Evolutionary conservation across 2,888 invertebrate genomes (phyloP), one percentile per base, ranked within the genome.

Genomic region (Drosophila cognata): DNA sequence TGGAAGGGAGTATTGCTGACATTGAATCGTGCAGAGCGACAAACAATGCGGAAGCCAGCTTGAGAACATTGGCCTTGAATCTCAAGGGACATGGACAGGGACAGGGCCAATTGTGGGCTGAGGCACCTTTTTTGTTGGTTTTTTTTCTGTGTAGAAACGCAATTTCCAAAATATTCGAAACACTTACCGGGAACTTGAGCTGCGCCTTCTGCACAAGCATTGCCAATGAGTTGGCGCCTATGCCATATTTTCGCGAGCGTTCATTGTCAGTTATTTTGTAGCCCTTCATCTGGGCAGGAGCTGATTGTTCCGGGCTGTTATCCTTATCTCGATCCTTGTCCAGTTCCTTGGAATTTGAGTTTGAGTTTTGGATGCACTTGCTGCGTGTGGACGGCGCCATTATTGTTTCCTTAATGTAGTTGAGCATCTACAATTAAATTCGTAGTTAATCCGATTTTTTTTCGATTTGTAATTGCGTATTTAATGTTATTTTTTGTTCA

Each of bases 231-330:
- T 92, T 92, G 2, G 93, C 93, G 48, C 93, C 93, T 36, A 93
- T 91, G 18, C 93, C 93, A 69, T 87, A 92, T 79, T 92, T 93
- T 62, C 88, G 87, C 0, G 89, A 79, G 0, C 93, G 89, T 35
- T 92, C 91, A 69, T 92, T 92, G 72, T 93, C 93, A 11, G 92
- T 92, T 58, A 93, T 91, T 88, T 93, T 93, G 67, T 92, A 93
- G 38, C 93, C 93, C 62, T 91, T 90, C 89, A 93, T 91, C 67
- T 71, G 74, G 29, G 52, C 52, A 36, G 51, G 38, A 46, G 50
- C 31, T 28, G 56, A 8, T 6, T 52, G 55, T 63, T 63, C 57
- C 18, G 13, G 56, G 13, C 4, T 51, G n/a, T 64, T 59, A 31
- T 74, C 61, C 56, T 55, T 84, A 62, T 77, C 66, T 50, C 56